phyloP scores from a whole-genome alignment of 2,797 vertebrate species.

The Melanotaenia pygmaea region DNA sequence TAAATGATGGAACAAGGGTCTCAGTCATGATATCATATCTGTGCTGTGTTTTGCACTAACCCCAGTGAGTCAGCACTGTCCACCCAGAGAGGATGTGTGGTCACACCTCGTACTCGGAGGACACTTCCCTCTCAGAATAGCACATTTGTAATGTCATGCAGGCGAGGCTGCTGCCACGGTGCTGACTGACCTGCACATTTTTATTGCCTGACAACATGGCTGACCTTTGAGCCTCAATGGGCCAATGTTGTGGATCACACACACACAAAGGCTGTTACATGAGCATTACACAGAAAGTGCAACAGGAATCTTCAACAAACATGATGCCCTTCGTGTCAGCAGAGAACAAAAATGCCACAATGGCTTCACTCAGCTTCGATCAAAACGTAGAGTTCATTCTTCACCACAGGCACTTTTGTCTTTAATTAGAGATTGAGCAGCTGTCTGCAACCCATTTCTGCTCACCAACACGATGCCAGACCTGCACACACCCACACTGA shows the following conservation, averaged over 20 bases:
- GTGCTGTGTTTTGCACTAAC: slow-evolving; percentile 66
- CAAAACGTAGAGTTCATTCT: slow-evolving; percentile 71
- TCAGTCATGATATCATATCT: slow-evolving; percentile 68
- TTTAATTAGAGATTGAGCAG: slow-evolving; percentile 82
- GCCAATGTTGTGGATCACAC: slow-evolving; percentile 57
- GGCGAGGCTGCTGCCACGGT: slow-evolving; percentile 45
- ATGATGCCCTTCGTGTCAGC: slow-evolving; percentile 51
- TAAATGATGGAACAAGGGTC: slow-evolving; percentile 13
- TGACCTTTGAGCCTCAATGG: slow-evolving; percentile 79
- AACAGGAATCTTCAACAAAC: slow-evolving; percentile 25
- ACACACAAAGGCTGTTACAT: slow-evolving; percentile 22
- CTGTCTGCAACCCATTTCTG: slow-evolving; percentile 72
- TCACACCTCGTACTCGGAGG: slow-evolving; percentile 75
- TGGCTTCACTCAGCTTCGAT: slow-evolving; percentile 61
- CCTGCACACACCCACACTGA: slow-evolving; percentile 38
- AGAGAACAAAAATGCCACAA: slow-evolving; percentile 58
- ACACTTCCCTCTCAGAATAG: slow-evolving; percentile 79
- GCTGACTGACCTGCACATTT: slow-evolving; percentile 72
- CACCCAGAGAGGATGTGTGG: slow-evolving; percentile 67
- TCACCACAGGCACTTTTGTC: slow-evolving; percentile 76
- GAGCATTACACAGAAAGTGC: slow-evolving; percentile 10
- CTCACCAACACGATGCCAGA: slow-evolving; percentile 40
- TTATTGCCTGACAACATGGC: slow-evolving; percentile 74
- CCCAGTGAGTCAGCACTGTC: slow-evolving; percentile 72
- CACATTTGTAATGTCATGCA: slow-evolving; percentile 77